Evolutionary conservation across 2,797 vertebrate genomes (phyloP), one percentile per base, ranked within the genome.

Genomic region (Alectoris magna): DNA sequence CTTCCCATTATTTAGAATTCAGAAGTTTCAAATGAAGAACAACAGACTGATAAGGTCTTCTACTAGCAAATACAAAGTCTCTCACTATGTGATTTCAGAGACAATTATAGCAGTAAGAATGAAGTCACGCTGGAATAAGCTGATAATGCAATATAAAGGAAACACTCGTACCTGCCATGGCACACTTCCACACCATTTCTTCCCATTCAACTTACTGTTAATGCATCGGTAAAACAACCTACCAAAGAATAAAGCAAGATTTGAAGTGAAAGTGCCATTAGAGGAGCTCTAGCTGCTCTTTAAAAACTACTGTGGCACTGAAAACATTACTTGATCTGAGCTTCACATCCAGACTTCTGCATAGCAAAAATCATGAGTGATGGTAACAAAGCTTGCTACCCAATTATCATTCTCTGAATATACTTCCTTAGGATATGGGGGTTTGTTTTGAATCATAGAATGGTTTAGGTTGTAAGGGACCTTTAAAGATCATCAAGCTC

Each of bases 151-250:
- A 79, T 27, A 71, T 11, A 91, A 70, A 93, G 12, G 22, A 81
- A 51, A 27, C 41, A 81, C 7, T 76, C 69, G 1, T 98, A 99
- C 99, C 98, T 98, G 96, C 99, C 99, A 99, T 0, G 98, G 98
- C 41, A 99, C 21, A 8, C 67, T 98, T 90, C 99, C 99, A 97
- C 99, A 99, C 99, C 99, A 99, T 74, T 89, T 98, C 91, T 98
- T 98, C 51, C 98, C 98, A 21, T 97, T 96, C 21, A 93, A 74
- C 95, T 99, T 99, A 82, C 98, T 98, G 66, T 93, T 72, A 79
- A 97, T 27, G 80, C 99, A 99, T 24, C 99, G 98, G 96, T 98
- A 99, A 93, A 98, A 98, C 91, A 99, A 96, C 88, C 99, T 99
- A 92, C n/a, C 53, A 43, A 91, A 86, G 44, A 31, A 90, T 12